Conservation (phyloP, 2,797 vertebrate genomes). For the Sebastiscus albofasciatus region DNA sequence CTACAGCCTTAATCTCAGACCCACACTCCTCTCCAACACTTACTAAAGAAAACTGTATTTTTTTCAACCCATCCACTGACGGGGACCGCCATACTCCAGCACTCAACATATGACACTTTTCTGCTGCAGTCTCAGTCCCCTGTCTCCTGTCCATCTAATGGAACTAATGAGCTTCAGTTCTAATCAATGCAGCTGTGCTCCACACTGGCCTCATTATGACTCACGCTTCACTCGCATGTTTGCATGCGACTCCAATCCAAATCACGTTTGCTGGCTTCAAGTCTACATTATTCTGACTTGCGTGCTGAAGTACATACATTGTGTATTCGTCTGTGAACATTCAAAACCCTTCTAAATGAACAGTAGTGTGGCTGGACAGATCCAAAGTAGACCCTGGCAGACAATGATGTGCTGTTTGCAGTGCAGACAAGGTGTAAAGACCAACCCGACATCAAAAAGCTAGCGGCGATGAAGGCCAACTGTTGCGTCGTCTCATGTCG, state of each 20-base stretch:
- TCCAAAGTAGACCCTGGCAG: background rate
- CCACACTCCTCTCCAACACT: background rate
- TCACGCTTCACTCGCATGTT: slow-evolving; percentile 14
- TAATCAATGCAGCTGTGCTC: slow-evolving; percentile 29
- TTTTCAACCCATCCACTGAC: background rate
- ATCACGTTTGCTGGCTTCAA: slow-evolving; percentile 5
- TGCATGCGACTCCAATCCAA: slow-evolving; percentile 1
- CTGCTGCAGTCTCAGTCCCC: background rate
- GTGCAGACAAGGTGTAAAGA: background rate
- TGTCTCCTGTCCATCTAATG: slow-evolving; percentile 1
- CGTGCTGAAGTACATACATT: background rate
- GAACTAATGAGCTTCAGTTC: slow-evolving; percentile 25
- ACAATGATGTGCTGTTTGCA: background rate
- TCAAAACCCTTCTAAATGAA: background rate
- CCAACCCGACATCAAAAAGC: too few relatives aligned
- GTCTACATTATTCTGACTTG: slow-evolving; percentile 1
- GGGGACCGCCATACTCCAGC: background rate
- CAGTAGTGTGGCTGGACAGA: background rate
- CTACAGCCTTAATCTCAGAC: slow-evolving; percentile 26
- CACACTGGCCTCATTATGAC: background rate
- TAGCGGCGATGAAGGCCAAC: too few relatives aligned
- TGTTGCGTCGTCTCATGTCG: too few relatives aligned
- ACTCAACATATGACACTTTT: background rate
- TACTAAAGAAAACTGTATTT: background rate
- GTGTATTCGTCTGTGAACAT: background rate